A percentile compares a stretch with the other conserved stretches of the same genome.
Conservation (phyloP, 2,113 vertebrate species). For the Maccullochella peelii region DNA sequence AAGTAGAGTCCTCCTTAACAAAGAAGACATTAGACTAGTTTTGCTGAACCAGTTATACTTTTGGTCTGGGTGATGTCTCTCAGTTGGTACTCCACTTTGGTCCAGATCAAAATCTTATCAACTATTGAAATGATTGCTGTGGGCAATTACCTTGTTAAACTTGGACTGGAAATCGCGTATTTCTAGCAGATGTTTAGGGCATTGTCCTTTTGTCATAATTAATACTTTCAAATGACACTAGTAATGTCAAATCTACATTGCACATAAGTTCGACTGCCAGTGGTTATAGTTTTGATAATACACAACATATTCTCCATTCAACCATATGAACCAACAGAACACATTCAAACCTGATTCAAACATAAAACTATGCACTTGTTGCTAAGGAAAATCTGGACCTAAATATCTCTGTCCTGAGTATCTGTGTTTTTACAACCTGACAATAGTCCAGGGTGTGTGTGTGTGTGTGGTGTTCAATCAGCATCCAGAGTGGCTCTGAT, state of each 20-base stretch:
- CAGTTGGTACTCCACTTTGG: no score
- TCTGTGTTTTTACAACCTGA: conserved; percentile 9
- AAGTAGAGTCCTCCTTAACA: no score
- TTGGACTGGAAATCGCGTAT: neutral
- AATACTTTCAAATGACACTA: no score
- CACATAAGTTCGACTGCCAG: neutral
- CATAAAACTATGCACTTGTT: neutral
- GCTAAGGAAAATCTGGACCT: neutral
- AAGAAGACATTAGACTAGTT: no score
- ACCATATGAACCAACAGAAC: neutral
- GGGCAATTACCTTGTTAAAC: neutral
- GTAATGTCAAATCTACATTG: no score
- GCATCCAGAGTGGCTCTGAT: conserved; percentile 20
- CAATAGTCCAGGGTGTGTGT: neutral
- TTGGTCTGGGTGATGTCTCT: no score
- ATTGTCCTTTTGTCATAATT: no score
- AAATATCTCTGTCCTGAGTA: neutral
- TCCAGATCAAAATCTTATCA: no score
- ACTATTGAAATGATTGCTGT: no score
- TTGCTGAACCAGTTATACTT: no score
- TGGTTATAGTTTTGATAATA: neutral
- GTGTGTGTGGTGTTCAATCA: neutral
- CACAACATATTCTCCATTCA: neutral
- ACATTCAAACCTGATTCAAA: neutral
- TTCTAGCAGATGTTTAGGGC: no score